Percentiles rank a stretch among this genome's conserved stretches.
Conservation (phyloP, 2,888 invertebrate species). For the Agriopis aurantiaria region DNA sequence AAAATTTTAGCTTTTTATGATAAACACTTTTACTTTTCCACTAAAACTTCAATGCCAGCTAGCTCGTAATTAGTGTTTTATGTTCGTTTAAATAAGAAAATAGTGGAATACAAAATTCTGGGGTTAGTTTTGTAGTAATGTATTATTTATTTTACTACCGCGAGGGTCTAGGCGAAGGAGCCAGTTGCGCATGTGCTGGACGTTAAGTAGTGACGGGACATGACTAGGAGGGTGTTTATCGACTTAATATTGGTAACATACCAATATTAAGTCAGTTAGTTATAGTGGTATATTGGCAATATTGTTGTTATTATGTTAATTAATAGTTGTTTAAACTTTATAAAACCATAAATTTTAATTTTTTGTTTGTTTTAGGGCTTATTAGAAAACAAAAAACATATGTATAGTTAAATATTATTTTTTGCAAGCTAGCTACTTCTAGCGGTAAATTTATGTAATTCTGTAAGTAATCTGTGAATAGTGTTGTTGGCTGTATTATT, state of each 20-base stretch:
- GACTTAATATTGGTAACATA: background rate
- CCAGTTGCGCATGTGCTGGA: slow-evolving; percentile 70
- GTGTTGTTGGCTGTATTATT: too few species aligned
- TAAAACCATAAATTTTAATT: too few species aligned
- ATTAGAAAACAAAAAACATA: too few species aligned
- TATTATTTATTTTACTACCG: slow-evolving; percentile 66
- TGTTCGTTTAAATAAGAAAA: slow-evolving; percentile 29
- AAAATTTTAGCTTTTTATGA: background rate
- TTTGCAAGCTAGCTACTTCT: too few species aligned
- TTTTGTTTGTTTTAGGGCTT: too few species aligned
- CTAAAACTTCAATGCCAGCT: background rate
- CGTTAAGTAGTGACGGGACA: slow-evolving; percentile 59
- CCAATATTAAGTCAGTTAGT: too few species aligned
- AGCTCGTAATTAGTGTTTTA: background rate
- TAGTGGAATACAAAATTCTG: slow-evolving; percentile 27
- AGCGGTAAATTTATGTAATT: too few species aligned
- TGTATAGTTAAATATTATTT: too few species aligned
- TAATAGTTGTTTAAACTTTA: too few species aligned
- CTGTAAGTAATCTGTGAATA: too few species aligned
- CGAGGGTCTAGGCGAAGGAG: slow-evolving; percentile 46
- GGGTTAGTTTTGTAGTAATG: slow-evolving; percentile 49
- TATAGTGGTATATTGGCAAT: too few species aligned
- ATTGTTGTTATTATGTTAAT: too few species aligned
- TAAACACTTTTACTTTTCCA: background rate
- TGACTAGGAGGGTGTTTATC: slow-evolving; percentile 3